Evolutionary conservation across 2,113 vertebrate species (phyloP).

Genomic region (Podarcis raffonei): DNA sequence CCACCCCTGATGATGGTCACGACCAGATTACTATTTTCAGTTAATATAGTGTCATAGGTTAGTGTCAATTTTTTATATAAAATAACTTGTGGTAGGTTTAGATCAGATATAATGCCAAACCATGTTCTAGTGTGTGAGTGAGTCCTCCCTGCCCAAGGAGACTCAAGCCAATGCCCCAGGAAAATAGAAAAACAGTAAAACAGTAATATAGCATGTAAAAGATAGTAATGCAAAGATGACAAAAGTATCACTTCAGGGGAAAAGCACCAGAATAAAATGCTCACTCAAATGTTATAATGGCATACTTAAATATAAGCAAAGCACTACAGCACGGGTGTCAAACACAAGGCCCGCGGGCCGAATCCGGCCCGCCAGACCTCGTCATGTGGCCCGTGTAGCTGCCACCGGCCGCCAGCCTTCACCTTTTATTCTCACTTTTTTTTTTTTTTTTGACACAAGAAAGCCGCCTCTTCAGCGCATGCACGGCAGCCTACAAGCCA

Average conservation of each 20-base stretch:
- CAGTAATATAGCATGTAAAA: neutral
- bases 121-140: neutral
- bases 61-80: neutral
- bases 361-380: too few species aligned
- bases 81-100: neutral
- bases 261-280: neutral
- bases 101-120: neutral
- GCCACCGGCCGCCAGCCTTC: too few species aligned
- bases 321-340: too few species aligned
- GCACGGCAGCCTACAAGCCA: too few species aligned
- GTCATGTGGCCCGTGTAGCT: too few species aligned
- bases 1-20: neutral
- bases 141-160: neutral
- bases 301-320: neutral
- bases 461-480: too few species aligned
- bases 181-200: neutral
- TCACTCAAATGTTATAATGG: neutral
- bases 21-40: neutral
- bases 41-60: neutral
- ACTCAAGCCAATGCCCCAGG: neutral
- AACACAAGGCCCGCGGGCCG: too few species aligned
- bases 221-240: neutral
- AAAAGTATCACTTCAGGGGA: neutral
- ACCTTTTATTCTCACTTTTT: too few species aligned
- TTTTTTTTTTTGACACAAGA: too few species aligned